phyloP scores from a whole-genome alignment of 2,113 vertebrate species.

The Corythornis vintsioides region DNA sequence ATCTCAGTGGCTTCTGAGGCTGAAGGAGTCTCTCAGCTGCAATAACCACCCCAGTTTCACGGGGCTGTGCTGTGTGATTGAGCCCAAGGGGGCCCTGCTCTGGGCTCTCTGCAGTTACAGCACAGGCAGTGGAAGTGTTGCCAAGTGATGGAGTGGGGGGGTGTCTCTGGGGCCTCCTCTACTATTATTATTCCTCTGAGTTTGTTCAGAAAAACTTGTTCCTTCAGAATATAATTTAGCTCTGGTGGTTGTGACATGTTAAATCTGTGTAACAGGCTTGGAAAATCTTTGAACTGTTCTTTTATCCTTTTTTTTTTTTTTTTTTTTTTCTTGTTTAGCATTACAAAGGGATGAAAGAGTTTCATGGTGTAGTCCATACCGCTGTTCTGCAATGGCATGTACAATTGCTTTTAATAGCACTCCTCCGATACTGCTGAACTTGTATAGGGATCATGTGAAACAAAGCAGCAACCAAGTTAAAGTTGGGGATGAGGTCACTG shows the following conservation, averaged over 20 bases:
- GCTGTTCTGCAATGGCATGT: neutral
- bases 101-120: neutral
- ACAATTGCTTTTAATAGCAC: neutral
- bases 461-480: neutral
- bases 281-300: neutral
- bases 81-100: rapidly evolving
- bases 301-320: neutral
- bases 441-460: neutral
- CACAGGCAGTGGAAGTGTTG: neutral
- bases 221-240: neutral
- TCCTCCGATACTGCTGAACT: neutral
- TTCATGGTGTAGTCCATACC: neutral
- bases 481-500: neutral
- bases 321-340: neutral
- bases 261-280: rapidly evolving
- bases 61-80: rapidly evolving
- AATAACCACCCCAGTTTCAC: neutral
- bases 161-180: neutral
- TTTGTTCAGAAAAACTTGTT: neutral
- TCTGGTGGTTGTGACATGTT: neutral
- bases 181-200: neutral
- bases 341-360: neutral
- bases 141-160: neutral
- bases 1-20: neutral
- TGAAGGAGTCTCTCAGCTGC: neutral